Base-by-base conservation (phyloP, 1,140 invertebrate genomes). In the Atopsyche davidsoni region DNA sequence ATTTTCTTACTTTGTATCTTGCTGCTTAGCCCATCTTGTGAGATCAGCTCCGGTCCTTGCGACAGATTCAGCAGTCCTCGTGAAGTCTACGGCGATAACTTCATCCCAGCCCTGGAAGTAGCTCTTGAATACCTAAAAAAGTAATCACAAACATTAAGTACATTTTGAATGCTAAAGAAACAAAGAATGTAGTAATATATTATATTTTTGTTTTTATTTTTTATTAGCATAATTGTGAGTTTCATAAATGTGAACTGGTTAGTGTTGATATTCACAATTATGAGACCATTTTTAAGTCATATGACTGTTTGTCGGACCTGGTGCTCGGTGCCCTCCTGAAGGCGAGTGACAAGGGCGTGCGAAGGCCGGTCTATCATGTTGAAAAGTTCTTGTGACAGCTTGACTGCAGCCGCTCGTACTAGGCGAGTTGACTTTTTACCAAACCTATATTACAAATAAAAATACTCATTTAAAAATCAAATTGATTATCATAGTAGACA, bases 61-160 rank as follows among this genome's bases (percentile, higher is more conserved):
- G 1, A 99, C 96, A 1, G 95, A 98, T 66, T 96, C 94, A 0
- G 96, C 94, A 1, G 96, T 98, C 57, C 96, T 80, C 9, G 97
- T 99, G 66, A 97, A 99, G 75, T 99, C 97, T 3, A 99, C 96
- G 1, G 95, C 93, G 56, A 99, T 94, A 1, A 99, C 93, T 75
- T 99, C 96, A 68, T 99, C 96, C 96, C 96, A 99, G 7, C 91
- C 94, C 38, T 81, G 73, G 70, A 99, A 99, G 70, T 99, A 98
- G 2, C 87, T 89, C 74, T 98, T 98, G 69, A 99, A 99, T 49
- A 98, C 86, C 79, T 94, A 78, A 14, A 74, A 55, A 48, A 35
- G 45, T 28, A 7, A n/a, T 28, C 25, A 28, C 25, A 28, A 28
- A 35, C 49, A 9, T 49, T n/a, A n/a, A n/a, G n/a, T n/a, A n/a